Percentiles rank a stretch among this genome's conserved stretches.
These are phyloP conservation scores for Lepus europaeus DNA, from an alignment of 2,113 vertebrate genomes.

Conservation along the genomic window DNA sequence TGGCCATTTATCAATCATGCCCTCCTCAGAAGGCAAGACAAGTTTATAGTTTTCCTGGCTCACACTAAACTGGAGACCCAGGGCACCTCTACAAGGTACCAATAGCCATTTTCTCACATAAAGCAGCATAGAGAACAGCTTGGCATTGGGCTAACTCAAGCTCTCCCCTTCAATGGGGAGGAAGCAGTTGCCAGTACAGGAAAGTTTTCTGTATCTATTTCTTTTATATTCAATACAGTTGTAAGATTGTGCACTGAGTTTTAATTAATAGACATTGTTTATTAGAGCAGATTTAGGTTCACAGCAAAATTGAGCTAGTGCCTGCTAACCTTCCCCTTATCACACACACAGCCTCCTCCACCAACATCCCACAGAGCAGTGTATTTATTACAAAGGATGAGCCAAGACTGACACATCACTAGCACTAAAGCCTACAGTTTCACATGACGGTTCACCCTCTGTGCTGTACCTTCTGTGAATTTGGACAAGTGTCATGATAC, in stretches of 20 bases:
- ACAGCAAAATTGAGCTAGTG: background rate
- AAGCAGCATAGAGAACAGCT: background rate
- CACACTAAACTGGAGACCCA: background rate
- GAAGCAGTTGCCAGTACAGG: background rate
- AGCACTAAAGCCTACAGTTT: background rate
- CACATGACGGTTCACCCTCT: background rate
- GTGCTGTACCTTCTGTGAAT: background rate
- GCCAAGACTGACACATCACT: background rate
- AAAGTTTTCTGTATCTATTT: background rate
- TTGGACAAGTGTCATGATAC: background rate
- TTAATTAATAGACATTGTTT: background rate
- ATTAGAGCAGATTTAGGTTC: background rate
- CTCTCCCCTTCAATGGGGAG: background rate
- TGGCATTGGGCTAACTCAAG: background rate
- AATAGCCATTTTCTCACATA: background rate
- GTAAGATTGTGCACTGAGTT: background rate
- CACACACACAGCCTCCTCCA: background rate
- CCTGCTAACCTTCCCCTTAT: background rate
- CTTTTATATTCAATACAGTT: background rate
- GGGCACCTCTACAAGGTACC: background rate
- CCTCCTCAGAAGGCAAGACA: conserved; percentile 7
- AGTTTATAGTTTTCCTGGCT: conserved; percentile 40
- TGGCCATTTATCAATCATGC: conserved; percentile 29
- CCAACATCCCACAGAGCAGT: background rate
- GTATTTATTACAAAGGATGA: background rate